A percentile compares a stretch with the other conserved stretches of the same genome.
Evolutionary conservation across 2,888 invertebrate genomes (phyloP).

Genomic region (Idaea straminata): DNA sequence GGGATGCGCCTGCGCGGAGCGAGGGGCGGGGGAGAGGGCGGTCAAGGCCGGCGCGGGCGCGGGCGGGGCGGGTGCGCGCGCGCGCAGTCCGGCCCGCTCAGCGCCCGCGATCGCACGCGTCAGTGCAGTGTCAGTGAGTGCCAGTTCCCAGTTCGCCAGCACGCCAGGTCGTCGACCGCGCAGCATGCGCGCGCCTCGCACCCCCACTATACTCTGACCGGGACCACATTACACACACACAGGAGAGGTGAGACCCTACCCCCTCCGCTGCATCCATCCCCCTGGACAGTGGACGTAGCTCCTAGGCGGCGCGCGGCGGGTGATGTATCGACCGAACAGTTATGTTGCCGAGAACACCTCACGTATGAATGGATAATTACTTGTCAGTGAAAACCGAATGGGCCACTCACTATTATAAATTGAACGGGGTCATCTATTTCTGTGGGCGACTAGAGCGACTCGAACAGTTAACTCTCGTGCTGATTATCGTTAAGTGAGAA

Average conservation of each 20-base stretch:
- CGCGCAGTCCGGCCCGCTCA: constrained; percentile 35
- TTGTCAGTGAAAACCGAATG: constrained; percentile 19
- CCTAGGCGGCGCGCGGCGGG: too few species aligned
- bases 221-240: constrained; percentile 4
- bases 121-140: constrained; percentile 43
- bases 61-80: constrained; percentile 51
- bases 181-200: constrained; percentile 60
- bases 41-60: constrained; percentile 68
- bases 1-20: constrained; percentile 12
- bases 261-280: constrained; percentile 1
- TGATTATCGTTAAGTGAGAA: constrained; percentile 15
- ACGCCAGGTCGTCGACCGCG: constrained; percentile 68
- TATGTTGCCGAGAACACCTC: background rate
- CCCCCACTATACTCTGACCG: constrained; percentile 39
- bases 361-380: constrained; percentile 11
- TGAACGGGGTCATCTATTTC: constrained; percentile 27
- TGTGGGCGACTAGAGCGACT: constrained; percentile 12
- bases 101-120: constrained; percentile 34
- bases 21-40: constrained; percentile 40
- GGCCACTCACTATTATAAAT: constrained; percentile 10
- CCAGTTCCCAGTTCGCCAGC: constrained; percentile 38
- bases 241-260: background rate
- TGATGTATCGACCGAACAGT: constrained; percentile 1
- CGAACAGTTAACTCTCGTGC: constrained; percentile 16
- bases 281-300: background rate